A percentile compares a stretch with the other conserved stretches of the same genome.
These are phyloP conservation scores for Drosophila tanythrix DNA, from an alignment of 2,888 invertebrate species.

Conservation along the genomic window DNA sequence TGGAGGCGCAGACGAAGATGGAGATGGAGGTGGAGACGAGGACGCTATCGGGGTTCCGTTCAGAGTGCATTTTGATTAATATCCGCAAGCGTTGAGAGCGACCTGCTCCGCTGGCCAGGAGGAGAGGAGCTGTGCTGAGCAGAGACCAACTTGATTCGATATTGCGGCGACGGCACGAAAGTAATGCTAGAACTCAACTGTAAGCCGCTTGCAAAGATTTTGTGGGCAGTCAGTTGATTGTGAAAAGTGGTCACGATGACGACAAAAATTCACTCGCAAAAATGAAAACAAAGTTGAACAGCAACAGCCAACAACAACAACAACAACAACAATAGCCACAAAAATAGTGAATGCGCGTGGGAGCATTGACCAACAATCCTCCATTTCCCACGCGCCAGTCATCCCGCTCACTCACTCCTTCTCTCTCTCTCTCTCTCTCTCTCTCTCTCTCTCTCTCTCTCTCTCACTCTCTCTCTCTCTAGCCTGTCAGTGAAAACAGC, in stretches of 20 bases:
- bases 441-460: not conserved
- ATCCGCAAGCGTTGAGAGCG: slow-evolving; percentile 65
- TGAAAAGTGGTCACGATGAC: slow-evolving; percentile 78
- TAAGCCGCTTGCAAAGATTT: slow-evolving; percentile 58
- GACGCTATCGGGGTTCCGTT: slow-evolving; percentile 12
- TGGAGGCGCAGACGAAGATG: slow-evolving; percentile 17
- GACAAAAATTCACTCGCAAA: slow-evolving; percentile 71
- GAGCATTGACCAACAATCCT: slow-evolving; percentile 18
- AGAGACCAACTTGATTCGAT: slow-evolving; percentile 17
- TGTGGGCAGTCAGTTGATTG: slow-evolving; percentile 67
- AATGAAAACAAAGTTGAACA: slow-evolving; percentile 74
- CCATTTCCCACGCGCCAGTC: slow-evolving; percentile 1
- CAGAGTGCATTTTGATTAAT: slow-evolving; percentile 73
- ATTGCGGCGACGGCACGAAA: slow-evolving; percentile 23
- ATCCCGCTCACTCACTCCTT: too few relatives aligned
- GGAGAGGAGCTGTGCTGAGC: slow-evolving; percentile 6
- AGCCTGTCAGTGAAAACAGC: slow-evolving; percentile 20
- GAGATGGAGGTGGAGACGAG: slow-evolving; percentile 1
- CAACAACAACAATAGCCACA: slow-evolving; percentile 26
- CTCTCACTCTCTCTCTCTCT: not conserved
- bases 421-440: too few relatives aligned
- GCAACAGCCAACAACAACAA: slow-evolving; percentile 4
- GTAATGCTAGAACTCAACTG: slow-evolving; percentile 32
- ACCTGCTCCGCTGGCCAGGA: slow-evolving; percentile 29
- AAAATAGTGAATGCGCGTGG: slow-evolving; percentile 16